Evolutionary conservation across 1,140 invertebrate genomes (phyloP), one percentile per base, ranked within the genome.

Genomic region (Drosophila ambigua): DNA sequence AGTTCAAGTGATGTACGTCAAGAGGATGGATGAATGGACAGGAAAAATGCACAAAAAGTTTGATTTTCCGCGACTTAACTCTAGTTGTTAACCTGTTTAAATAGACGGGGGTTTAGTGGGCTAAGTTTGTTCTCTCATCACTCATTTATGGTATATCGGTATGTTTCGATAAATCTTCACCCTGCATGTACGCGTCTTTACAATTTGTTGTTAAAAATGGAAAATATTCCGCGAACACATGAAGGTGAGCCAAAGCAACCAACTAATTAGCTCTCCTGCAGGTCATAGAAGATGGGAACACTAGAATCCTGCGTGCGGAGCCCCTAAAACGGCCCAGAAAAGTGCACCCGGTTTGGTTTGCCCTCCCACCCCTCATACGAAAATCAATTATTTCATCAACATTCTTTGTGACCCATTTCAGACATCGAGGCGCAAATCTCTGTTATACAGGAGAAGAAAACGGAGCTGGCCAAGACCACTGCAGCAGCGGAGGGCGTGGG

Each of bases 351-450:
- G 68, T 72, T 71, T 9, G 7, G 20, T 23, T 20, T 6, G n/a
- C 44, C 16, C 8, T 24, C 28, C 15, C n/a, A 7, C 24, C 23
- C 35, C 46, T 4, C 9, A 24, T 20, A 11, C 35, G 46, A 85
- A 80, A 83, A 80, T 77, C 66, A 85, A 84, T 79, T 71, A 52
- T 41, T 43, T 63, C 39, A 54, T 76, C 62, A 26, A 48, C 20
- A 53, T 62, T 61, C 15, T 44, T 7, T 39, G 39, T 28, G n/a
- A 61, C 2, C 5, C 2, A 11, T 41, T 62, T 61, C 92, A 98
- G 98, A 98, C 91, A 98, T 98, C 91, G 98, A 99, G 93, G 97
- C 97, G 24, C 97, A 98, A 92, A 98, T 98, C 79, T 93, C 95
- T 64, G 97, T 98, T 81, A 95, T 98, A 73, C 98, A 98, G 92